Percentiles rank a stretch among this genome's conserved stretches.
Conservation (phyloP, 2,113 vertebrate genomes). For the Phalacrocorax pelagicus region DNA sequence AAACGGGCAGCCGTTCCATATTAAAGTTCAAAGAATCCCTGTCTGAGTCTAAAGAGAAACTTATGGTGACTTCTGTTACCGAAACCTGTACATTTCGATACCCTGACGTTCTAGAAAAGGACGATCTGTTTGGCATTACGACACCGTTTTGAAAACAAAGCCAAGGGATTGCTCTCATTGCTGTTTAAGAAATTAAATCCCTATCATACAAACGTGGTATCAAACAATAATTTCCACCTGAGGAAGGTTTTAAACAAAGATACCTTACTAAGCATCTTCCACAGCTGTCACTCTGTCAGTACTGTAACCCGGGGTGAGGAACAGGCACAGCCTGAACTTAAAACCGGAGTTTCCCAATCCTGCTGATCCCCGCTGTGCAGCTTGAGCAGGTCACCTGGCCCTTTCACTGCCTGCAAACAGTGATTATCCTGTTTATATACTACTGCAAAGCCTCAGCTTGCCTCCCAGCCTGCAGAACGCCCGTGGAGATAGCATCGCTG, state of each 20-base stretch:
- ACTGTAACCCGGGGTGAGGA: too few species aligned
- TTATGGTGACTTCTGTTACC: not conserved
- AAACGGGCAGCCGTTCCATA: not conserved
- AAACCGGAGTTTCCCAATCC: not conserved
- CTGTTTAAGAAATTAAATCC: not conserved
- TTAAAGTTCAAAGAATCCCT: not conserved
- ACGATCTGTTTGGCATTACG: not conserved
- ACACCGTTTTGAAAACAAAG: not conserved
- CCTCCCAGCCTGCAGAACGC: not conserved
- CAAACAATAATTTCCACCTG: not conserved
- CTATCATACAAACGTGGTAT: not conserved
- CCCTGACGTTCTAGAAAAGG: not conserved
- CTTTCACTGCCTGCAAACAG: not conserved
- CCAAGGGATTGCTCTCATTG: not conserved
- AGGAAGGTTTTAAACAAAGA: not conserved
- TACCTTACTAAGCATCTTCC: not conserved
- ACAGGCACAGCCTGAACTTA: not conserved
- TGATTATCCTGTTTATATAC: fast-evolving
- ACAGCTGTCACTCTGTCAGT: not conserved
- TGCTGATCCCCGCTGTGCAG: not conserved
- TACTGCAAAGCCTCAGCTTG: not conserved
- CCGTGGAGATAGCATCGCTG: not conserved
- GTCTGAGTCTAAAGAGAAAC: not conserved
- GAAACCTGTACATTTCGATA: not conserved
- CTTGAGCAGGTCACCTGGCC: not conserved